Percentiles rank a stretch among this genome's conserved stretches.
Conservation (phyloP, 1,140 invertebrate species). For the Diprion similis region DNA sequence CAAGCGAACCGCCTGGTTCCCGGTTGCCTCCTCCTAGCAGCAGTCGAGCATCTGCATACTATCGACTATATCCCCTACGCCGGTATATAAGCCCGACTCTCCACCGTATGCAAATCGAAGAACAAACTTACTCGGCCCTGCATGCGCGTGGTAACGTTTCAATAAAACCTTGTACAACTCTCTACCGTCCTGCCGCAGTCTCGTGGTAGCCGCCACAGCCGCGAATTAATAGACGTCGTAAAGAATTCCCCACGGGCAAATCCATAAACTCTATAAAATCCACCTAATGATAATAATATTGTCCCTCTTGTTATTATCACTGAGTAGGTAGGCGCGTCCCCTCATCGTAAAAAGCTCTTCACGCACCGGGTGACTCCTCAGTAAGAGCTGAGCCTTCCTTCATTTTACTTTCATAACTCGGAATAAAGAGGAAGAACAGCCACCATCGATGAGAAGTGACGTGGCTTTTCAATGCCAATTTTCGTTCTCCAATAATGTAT, state of each 20-base stretch:
- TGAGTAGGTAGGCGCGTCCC: slow-evolving; percentile 32
- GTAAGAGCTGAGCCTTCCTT: neutral
- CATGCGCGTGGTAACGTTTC: slow-evolving; percentile 15
- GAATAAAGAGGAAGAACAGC: no score
- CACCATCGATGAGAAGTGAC: no score
- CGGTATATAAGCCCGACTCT: neutral
- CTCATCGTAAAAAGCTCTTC: slow-evolving; percentile 34
- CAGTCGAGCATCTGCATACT: slow-evolving; percentile 46
- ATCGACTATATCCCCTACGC: slow-evolving; percentile 31
- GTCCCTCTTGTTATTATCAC: slow-evolving; percentile 36
- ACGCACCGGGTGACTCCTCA: neutral
- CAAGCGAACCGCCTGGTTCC: slow-evolving; percentile 37
- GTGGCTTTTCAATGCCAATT: no score
- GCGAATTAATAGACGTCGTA: slow-evolving; percentile 32
- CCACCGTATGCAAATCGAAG: neutral
- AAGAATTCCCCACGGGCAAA: slow-evolving; percentile 25
- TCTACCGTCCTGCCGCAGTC: slow-evolving; percentile 1
- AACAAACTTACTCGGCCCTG: neutral
- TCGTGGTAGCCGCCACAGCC: slow-evolving; percentile 16
- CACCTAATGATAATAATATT: slow-evolving; percentile 28
- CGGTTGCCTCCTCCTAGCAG: neutral
- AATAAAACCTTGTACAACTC: slow-evolving; percentile 2
- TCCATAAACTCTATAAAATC: slow-evolving; percentile 32
- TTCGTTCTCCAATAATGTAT: no score
- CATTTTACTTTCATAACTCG: no score